Percentiles rank a stretch among this genome's conserved stretches.
These are phyloP conservation scores for Dione juno DNA, from an alignment of 2,888 invertebrate species.

Conservation along the genomic window DNA sequence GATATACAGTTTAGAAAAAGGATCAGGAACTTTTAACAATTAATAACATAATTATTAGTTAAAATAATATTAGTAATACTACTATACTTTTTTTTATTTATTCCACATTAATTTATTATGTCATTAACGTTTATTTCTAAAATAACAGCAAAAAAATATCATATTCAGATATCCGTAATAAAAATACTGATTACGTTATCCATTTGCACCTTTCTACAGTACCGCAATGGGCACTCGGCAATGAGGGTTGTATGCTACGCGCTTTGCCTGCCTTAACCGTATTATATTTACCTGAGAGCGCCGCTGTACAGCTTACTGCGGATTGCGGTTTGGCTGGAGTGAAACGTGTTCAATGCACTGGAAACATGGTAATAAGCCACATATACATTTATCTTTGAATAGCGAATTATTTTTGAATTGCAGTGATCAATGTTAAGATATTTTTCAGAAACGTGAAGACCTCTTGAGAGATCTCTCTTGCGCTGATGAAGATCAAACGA, in stretches of 20 bases:
- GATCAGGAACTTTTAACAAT: no score
- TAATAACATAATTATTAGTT: no score
- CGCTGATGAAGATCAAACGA: constrained; percentile 74
- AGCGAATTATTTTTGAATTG: neutral
- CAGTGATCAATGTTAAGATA: neutral
- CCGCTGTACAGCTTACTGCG: constrained; percentile 88
- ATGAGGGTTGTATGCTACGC: constrained; percentile 87
- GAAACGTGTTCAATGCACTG: constrained; percentile 88
- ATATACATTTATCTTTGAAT: neutral
- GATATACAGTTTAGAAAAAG: no score
- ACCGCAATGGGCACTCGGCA: constrained; percentile 88
- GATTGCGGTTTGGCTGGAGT: constrained; percentile 90
- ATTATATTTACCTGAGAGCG: constrained; percentile 89
- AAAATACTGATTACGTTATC: neutral
- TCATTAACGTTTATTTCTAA: no score
- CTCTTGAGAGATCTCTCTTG: constrained; percentile 85
- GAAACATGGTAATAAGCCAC: constrained; percentile 85
- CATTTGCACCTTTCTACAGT: constrained; percentile 71
- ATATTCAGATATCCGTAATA: neutral
- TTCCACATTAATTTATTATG: no score
- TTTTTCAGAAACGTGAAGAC: constrained; percentile 83
- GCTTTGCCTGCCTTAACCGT: constrained; percentile 89
- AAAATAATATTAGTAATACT: no score
- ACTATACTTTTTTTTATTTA: no score
- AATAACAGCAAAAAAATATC: no score